phyloP scores from a whole-genome alignment of 2,797 vertebrate species.

The Poecilia velifera region DNA sequence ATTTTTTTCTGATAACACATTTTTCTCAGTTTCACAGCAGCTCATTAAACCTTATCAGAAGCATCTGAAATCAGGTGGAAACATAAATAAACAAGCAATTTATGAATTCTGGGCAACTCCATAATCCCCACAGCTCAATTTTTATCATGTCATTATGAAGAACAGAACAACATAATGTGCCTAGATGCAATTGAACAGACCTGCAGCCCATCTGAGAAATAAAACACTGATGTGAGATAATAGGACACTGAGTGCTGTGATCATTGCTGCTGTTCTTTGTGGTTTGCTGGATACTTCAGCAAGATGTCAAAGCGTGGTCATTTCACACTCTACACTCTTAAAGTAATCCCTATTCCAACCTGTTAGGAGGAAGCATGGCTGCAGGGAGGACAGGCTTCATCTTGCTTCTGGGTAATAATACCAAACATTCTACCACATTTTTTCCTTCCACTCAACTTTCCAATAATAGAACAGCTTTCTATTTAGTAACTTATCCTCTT shows the following conservation, averaged over 20 bases:
- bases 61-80: neutral
- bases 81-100: too few species aligned
- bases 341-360: neutral
- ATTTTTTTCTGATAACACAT: neutral
- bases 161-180: neutral
- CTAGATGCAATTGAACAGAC: neutral
- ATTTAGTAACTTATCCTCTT: neutral
- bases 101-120: neutral
- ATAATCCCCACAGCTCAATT: neutral
- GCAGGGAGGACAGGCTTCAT: neutral
- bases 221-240: neutral
- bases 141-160: neutral
- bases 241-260: neutral
- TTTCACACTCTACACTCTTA: neutral
- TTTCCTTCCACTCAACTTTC: neutral
- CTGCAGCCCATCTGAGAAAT: neutral
- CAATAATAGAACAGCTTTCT: neutral
- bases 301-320: neutral
- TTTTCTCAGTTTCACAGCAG: neutral
- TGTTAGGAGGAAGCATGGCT: too few species aligned
- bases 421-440: neutral
- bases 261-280: neutral
- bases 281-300: neutral
- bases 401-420: neutral
- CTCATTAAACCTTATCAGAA: neutral